These are phyloP conservation scores for Pseudococcus jackbeardsleyi DNA, from an alignment of 2,888 invertebrate species.

Conservation along the genomic window DNA sequence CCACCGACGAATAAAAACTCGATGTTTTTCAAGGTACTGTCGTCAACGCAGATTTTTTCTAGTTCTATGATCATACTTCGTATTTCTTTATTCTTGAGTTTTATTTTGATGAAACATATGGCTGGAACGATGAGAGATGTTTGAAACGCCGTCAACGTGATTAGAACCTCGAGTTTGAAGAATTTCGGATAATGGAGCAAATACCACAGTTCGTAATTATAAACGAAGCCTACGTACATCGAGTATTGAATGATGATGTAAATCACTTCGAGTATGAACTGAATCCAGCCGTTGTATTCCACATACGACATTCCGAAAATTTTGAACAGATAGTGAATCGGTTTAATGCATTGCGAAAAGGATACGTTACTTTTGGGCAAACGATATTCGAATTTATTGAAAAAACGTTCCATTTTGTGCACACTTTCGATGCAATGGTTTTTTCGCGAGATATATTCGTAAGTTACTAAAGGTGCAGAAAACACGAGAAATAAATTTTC, in stretches of 20 bases:
- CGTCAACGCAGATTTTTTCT: background rate
- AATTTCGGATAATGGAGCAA: slow-evolving; percentile 1
- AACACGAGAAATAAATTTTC: background rate
- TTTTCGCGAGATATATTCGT: background rate
- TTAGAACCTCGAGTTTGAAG: background rate
- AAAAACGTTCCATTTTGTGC: background rate
- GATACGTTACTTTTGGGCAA: background rate
- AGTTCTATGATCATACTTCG: background rate
- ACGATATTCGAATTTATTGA: background rate
- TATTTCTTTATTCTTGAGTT: background rate
- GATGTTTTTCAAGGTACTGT: background rate
- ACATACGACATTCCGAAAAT: background rate
- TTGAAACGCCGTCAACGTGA: background rate
- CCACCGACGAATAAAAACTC: background rate
- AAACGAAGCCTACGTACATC: background rate
- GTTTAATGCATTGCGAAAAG: background rate
- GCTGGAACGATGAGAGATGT: background rate
- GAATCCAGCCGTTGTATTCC: background rate
- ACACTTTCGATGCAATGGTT: background rate
- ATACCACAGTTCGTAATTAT: background rate
- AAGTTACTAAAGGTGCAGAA: background rate
- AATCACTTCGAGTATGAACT: background rate
- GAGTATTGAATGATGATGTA: background rate
- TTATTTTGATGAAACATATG: background rate
- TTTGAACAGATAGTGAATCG: background rate